A percentile compares a stretch with the other conserved stretches of the same genome.
Conservation (phyloP, 2,113 vertebrate species). For the Eurystomus gularis region DNA sequence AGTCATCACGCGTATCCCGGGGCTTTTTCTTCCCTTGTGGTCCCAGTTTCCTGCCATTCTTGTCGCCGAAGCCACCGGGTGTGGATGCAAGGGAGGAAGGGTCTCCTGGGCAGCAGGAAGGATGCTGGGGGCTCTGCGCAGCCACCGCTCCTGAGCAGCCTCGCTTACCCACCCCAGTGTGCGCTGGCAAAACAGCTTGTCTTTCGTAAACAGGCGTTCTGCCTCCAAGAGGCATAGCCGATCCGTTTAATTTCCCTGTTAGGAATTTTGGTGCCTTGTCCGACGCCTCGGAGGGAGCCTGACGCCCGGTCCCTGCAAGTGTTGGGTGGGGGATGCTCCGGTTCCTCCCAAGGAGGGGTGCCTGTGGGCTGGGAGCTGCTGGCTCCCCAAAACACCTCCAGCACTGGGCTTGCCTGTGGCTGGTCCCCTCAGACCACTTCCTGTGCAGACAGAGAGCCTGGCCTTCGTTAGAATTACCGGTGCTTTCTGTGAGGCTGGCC, state of each 20-base stretch:
- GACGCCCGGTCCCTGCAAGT: rapidly evolving
- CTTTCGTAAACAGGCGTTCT: neutral
- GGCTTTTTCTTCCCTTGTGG: slow-evolving; percentile 16
- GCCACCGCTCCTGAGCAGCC: neutral
- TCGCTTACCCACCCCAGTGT: rapidly evolving
- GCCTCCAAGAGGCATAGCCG: neutral
- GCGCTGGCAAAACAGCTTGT: neutral
- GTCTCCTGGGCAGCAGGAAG: slow-evolving; percentile 28
- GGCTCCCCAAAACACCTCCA: neutral
- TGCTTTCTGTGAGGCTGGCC: neutral
- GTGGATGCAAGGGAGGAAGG: neutral
- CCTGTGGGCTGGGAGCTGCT: too few species aligned
- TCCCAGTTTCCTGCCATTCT: slow-evolving; percentile 42
- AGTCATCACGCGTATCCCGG: neutral
- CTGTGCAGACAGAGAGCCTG: neutral
- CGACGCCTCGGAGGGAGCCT: neutral
- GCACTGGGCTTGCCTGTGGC: rapidly evolving
- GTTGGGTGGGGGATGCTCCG: neutral
- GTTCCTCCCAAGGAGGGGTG: too few species aligned
- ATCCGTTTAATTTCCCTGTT: neutral
- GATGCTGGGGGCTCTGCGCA: neutral
- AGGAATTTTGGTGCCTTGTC: neutral
- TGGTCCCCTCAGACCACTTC: rapidly evolving
- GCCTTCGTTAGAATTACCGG: neutral
- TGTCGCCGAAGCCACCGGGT: neutral